Percentiles rank a stretch among this genome's conserved stretches.
These are phyloP conservation scores for Bombus waltoni DNA, from an alignment of 1,140 invertebrate species.

Conservation along the genomic window DNA sequence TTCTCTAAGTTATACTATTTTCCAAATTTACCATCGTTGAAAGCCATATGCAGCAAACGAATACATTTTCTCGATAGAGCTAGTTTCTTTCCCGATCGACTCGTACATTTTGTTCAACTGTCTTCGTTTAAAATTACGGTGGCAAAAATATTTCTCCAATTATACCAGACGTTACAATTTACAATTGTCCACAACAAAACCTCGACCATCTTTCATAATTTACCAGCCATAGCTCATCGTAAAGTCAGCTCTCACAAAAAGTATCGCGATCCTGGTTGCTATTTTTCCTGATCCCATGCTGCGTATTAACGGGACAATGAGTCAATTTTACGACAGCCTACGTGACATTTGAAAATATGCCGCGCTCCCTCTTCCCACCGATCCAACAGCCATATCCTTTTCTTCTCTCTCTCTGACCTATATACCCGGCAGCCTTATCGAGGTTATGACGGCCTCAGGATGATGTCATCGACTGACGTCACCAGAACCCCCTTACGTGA, in stretches of 20 bases:
- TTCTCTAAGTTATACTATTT: not conserved
- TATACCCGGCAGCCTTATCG: constrained; percentile 46
- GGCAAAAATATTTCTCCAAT: not conserved
- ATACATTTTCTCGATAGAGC: not conserved
- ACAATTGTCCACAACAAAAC: not conserved
- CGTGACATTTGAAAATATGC: constrained; percentile 49
- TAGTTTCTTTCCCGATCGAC: not conserved
- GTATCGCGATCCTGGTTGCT: not conserved
- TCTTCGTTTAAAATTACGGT: no score
- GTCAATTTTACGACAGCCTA: constrained; percentile 31
- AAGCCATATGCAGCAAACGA: not conserved
- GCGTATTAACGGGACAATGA: not conserved
- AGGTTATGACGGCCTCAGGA: constrained; percentile 59
- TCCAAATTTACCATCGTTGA: not conserved
- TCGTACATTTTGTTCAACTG: no score
- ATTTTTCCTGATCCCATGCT: not conserved
- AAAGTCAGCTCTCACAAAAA: not conserved
- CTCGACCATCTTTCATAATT: not conserved
- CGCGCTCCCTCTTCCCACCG: not conserved
- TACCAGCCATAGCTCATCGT: not conserved
- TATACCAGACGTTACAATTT: not conserved
- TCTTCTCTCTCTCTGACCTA: constrained; percentile 46
- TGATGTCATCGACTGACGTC: constrained; percentile 76
- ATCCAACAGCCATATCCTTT: constrained; percentile 15
- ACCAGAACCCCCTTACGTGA: constrained; percentile 65